Conservation (phyloP, 2,888 invertebrate genomes). For the Lypha dubia region DNA sequence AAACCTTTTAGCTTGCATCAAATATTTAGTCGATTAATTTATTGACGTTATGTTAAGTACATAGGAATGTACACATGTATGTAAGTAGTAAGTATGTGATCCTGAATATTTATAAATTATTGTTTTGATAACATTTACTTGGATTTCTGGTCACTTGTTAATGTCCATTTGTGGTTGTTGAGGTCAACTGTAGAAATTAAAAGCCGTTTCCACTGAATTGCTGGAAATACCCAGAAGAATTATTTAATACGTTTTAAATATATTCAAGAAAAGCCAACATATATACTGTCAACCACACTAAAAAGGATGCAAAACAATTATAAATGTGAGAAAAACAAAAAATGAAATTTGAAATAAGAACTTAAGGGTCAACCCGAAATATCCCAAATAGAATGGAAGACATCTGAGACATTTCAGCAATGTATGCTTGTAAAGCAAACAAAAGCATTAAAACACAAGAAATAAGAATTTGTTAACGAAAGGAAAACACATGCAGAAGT, state of each 20-base stretch:
- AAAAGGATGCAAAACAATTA: slow-evolving; percentile 67
- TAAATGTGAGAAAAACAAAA: slow-evolving; percentile 18
- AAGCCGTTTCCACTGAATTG: slow-evolving; percentile 17
- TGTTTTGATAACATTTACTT: slow-evolving; percentile 29
- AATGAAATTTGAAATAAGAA: slow-evolving; percentile 58
- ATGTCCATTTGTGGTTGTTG: slow-evolving; percentile 78
- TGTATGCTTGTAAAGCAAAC: slow-evolving; percentile 66
- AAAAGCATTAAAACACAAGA: background rate
- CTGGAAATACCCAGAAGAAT: slow-evolving; percentile 43
- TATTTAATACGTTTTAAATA: slow-evolving; percentile 52
- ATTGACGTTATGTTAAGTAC: background rate
- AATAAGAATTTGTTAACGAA: slow-evolving; percentile 46
- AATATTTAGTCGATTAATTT: slow-evolving; percentile 5
- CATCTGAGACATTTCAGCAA: slow-evolving; percentile 77
- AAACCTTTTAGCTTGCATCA: background rate
- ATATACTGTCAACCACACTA: slow-evolving; percentile 79
- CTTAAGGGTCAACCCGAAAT: slow-evolving; percentile 54
- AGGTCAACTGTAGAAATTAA: slow-evolving; percentile 75
- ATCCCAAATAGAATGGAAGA: slow-evolving; percentile 67
- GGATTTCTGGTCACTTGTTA: slow-evolving; percentile 74
- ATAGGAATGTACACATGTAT: too few species aligned
- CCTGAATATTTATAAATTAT: slow-evolving; percentile 18
- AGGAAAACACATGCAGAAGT: slow-evolving; percentile 66
- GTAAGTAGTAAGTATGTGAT: too few species aligned
- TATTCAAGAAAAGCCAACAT: slow-evolving; percentile 33